phyloP scores from a whole-genome alignment of 92 coral and sea anemone species.

The Paramuricea clavata region DNA sequence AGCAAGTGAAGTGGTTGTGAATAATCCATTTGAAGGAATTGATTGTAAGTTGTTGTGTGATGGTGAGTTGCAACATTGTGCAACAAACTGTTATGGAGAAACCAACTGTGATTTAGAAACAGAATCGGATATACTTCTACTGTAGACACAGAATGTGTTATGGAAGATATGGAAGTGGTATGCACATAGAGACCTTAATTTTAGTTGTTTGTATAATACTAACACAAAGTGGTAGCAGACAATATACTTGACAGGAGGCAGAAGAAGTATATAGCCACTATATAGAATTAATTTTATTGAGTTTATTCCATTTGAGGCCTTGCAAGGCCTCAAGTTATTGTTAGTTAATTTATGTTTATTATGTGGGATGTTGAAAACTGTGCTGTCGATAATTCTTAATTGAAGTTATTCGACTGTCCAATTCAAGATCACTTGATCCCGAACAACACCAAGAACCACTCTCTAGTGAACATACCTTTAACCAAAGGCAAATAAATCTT shows the following conservation, averaged over 20 bases:
- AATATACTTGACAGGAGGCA: neutral
- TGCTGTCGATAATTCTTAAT: too few species aligned
- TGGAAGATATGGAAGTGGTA: neutral
- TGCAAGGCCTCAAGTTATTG: too few species aligned
- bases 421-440: too few species aligned
- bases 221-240: neutral
- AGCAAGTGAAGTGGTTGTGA: neutral
- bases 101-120: neutral
- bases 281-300: too few species aligned
- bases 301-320: neutral
- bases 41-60: conserved; percentile 2
- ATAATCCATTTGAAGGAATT: conserved; percentile 1
- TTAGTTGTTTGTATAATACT: neutral
- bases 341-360: too few species aligned
- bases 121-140: neutral
- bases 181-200: neutral
- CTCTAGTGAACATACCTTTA: too few species aligned
- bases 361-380: too few species aligned
- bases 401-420: too few species aligned
- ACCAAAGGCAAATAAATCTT: too few species aligned
- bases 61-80: neutral
- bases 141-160: neutral
- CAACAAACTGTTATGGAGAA: neutral
- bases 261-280: too few species aligned
- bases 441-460: too few species aligned